Evolutionary conservation across 2,113 vertebrate genomes (phyloP).

Genomic region (Rhea pennata): DNA sequence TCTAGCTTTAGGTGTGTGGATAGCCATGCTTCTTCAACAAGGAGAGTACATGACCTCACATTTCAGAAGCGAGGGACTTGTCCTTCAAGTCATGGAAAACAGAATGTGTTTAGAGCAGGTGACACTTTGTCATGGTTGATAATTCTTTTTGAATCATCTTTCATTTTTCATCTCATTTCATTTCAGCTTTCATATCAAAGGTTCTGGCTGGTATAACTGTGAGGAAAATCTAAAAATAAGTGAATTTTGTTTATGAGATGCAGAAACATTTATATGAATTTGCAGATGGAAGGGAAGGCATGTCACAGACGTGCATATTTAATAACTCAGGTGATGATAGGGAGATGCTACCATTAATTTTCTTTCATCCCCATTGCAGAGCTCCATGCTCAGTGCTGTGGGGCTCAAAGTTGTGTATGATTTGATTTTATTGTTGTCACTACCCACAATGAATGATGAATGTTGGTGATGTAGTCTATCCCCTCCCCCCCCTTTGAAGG

Average conservation of each 20-base stretch:
- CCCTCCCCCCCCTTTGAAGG: neutral
- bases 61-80: neutral
- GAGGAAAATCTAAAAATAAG: slow-evolving; percentile 43
- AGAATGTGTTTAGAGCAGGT: neutral
- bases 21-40: neutral
- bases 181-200: neutral
- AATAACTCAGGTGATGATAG: neutral
- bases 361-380: neutral
- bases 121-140: neutral
- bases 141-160: neutral
- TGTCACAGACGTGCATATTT: neutral
- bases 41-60: neutral
- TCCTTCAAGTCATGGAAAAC: slow-evolving; percentile 18
- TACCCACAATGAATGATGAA: neutral
- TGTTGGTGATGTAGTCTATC: neutral
- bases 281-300: slow-evolving; percentile 11
- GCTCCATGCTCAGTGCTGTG: neutral
- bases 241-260: neutral
- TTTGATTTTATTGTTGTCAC: neutral
- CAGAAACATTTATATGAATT: neutral
- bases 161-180: slow-evolving; percentile 13
- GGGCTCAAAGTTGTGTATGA: neutral
- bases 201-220: neutral
- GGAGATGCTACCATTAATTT: neutral
- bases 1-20: neutral